phyloP scores from a whole-genome alignment of 2,797 vertebrate genomes.

The Brachyalestes nurse region DNA sequence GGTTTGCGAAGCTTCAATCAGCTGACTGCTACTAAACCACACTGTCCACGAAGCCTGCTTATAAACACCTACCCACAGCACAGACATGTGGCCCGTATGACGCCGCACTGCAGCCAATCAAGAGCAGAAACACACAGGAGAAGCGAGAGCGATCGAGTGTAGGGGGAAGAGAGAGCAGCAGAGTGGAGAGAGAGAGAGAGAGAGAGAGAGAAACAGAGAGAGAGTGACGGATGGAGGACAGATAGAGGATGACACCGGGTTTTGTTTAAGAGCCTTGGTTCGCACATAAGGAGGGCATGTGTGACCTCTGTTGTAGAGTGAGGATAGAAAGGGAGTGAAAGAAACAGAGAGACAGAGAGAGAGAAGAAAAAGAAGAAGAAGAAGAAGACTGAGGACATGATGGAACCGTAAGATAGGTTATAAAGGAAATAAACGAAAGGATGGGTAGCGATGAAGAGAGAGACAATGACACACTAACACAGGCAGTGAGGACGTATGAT shows the following conservation, averaged over 20 bases:
- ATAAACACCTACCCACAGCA: slow-evolving; percentile 52
- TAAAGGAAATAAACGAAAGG: not conserved
- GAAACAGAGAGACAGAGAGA: not conserved
- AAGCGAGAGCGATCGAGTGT: slow-evolving; percentile 20
- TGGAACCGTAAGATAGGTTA: not conserved
- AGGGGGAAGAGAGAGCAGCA: slow-evolving; percentile 11
- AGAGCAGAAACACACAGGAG: slow-evolving; percentile 15
- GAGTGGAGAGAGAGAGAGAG: not conserved
- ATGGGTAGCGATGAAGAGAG: not conserved
- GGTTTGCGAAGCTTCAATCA: slow-evolving; percentile 29
- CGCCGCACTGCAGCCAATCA: slow-evolving; percentile 41
- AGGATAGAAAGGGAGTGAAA: not conserved
- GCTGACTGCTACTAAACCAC: slow-evolving; percentile 31
- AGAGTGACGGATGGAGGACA: not conserved
- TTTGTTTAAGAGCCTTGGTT: slow-evolving; percentile 3
- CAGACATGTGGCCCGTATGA: slow-evolving; percentile 38
- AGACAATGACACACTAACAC: slow-evolving; percentile 18
- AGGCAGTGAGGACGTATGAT: not conserved
- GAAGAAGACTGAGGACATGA: not conserved
- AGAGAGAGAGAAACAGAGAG: not conserved
- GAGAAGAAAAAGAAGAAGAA: not conserved
- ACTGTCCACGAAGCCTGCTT: slow-evolving; percentile 47
- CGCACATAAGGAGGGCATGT: not conserved
- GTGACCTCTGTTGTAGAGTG: not conserved
- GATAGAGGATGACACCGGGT: not conserved